Conservation (phyloP, 2,888 invertebrate species). For the Smittia aterrima region DNA sequence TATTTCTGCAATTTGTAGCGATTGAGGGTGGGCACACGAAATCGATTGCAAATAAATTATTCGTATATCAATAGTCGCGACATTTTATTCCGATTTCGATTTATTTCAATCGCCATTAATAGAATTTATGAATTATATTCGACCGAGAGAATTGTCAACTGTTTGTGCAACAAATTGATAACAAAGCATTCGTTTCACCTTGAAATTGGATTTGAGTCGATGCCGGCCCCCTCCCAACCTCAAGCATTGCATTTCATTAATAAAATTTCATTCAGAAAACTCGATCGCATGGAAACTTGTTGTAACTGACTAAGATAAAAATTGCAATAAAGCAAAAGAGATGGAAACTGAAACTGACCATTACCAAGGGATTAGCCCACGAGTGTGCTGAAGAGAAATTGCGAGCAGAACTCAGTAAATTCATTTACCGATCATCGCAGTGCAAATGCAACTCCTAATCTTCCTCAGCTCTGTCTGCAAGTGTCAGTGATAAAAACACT, state of each 20-base stretch:
- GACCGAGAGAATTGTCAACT: background rate
- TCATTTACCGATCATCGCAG: background rate
- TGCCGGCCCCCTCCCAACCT: no score
- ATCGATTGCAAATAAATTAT: slow-evolving; percentile 34
- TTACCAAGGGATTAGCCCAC: no score
- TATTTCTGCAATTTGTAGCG: slow-evolving; percentile 12
- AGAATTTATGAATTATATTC: background rate
- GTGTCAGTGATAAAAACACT: slow-evolving; percentile 26
- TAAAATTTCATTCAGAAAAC: no score
- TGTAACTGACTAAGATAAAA: no score
- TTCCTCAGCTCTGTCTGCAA: background rate
- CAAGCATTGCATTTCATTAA: no score
- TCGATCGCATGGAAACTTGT: no score
- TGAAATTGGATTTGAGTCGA: no score
- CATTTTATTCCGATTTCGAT: background rate
- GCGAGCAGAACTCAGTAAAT: background rate
- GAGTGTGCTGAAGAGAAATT: no score
- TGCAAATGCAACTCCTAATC: background rate
- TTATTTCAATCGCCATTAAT: background rate
- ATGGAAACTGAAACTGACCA: no score
- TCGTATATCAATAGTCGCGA: slow-evolving; percentile 19
- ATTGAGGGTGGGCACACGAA: slow-evolving; percentile 25
- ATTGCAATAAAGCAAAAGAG: no score
- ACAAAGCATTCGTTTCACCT: background rate
- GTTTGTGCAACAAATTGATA: background rate